Evolutionary conservation across 1,140 invertebrate genomes (phyloP).

Genomic region (Eurytemora carolleeae): DNA sequence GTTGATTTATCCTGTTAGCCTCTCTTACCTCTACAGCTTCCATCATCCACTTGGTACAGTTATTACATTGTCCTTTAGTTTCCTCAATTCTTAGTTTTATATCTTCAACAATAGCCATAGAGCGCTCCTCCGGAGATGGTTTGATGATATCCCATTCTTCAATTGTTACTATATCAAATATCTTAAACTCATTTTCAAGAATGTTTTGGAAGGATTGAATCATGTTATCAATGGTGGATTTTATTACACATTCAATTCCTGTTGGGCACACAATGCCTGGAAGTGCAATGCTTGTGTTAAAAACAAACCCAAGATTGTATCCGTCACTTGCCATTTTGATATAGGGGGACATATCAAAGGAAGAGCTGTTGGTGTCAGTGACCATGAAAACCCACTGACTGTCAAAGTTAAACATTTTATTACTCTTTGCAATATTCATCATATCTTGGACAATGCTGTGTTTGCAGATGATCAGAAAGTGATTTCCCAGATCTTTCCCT

Average conservation of each 20-base stretch:
- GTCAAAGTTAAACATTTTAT: background rate
- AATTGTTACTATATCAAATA: background rate
- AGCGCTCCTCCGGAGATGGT: background rate
- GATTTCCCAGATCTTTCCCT: background rate
- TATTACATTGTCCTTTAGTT: conserved; percentile 33
- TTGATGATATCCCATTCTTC: conserved; percentile 7
- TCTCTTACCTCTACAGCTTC: conserved; percentile 42
- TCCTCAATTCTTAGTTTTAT: conserved; percentile 23
- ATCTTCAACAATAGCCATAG: background rate
- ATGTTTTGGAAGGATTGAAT: background rate
- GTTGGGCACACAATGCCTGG: background rate
- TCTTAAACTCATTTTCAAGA: conserved; percentile 1
- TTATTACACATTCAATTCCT: background rate
- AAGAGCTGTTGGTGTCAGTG: background rate
- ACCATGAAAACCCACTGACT: background rate
- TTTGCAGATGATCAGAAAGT: background rate
- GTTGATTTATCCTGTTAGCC: conserved; percentile 28
- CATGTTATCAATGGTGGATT: background rate
- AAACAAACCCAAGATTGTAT: background rate
- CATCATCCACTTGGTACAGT: conserved; percentile 42
- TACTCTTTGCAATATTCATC: background rate
- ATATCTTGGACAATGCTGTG: background rate
- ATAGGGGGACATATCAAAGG: background rate
- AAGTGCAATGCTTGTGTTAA: background rate
- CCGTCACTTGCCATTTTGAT: background rate